Conservation (phyloP, 1,140 invertebrate species). For the Drosophila lowei region DNA sequence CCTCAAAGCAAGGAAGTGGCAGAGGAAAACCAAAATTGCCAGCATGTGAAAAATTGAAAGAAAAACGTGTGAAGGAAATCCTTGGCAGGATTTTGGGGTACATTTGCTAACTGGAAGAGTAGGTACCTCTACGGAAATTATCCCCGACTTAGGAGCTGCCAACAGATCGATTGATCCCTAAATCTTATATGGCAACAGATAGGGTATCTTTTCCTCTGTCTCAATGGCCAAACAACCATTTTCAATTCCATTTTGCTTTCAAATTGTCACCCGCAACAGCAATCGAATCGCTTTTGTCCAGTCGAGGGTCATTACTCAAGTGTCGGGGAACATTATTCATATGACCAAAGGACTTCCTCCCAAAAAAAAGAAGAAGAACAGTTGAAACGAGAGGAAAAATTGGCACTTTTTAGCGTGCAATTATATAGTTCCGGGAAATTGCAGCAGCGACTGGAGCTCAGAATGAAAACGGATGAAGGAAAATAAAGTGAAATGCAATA, state of each 20-base stretch:
- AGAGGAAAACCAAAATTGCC: constrained; percentile 23
- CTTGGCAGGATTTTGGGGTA: no score
- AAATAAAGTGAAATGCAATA: constrained; percentile 17
- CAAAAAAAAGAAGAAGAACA: constrained; percentile 8
- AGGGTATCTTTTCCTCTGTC: no score
- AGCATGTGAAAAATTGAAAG: constrained; percentile 36
- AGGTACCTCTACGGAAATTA: no score
- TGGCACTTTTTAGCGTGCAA: constrained; percentile 48
- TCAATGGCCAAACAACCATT: background rate
- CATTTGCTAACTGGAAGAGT: no score
- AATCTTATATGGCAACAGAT: no score
- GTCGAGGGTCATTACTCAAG: constrained; percentile 59
- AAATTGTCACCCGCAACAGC: constrained; percentile 42
- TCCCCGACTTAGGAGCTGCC: no score
- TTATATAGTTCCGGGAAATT: constrained; percentile 39
- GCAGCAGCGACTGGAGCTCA: constrained; percentile 25
- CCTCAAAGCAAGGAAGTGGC: constrained; percentile 1
- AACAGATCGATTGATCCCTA: no score
- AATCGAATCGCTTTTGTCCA: constrained; percentile 26
- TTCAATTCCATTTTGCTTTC: constrained; percentile 23
- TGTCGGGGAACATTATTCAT: constrained; percentile 52
- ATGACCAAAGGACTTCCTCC: constrained; percentile 3
- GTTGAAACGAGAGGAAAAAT: constrained; percentile 34
- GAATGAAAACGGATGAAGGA: constrained; percentile 4
- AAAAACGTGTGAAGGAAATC: constrained; percentile 21